Base-by-base conservation (phyloP, 1,140 invertebrate genomes). In the Drosophila micromelanica region DNA sequence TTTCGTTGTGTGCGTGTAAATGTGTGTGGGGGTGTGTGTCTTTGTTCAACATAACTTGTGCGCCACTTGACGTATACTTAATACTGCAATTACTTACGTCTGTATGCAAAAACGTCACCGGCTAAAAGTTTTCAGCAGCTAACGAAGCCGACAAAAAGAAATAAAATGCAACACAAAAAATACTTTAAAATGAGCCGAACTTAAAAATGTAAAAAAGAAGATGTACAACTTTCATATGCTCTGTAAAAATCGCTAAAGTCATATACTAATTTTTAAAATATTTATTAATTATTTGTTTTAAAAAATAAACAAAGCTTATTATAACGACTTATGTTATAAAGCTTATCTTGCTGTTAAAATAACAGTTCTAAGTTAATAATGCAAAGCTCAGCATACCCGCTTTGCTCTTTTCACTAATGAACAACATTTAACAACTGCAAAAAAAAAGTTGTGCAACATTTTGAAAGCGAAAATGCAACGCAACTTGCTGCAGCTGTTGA, bases 401-500 rank as follows among this genome's bases (percentile, higher is more conserved):
- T 37, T 2, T 3, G 3, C 15, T 0, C 3, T 17, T 71, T 48
- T 56, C 27, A 4, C 15, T 71, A 55, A 63, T 37, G 60, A 55
- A 27, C 20, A 56, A 30, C 8, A 35, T 57, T 23, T 48, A 69
- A 37, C 49, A 60, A 61, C 64, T 57, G 42, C 56, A 49, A 32
- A 37, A 57, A 27, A 55, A 45, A 12, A 8, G 55, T 74, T 74
- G 45, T 73, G 71, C 56, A 68, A 68, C 56, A 55, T 57, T 70
- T 74, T 59, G 52, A 62, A 74, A 70, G 67, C 67, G 72, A 63
- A 74, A 70, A 59, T 74, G 72, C 72, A 69, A 62, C 65, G 61
- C 64, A 73, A 74, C 27, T 73, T 69, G 51, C 12, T 64, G 64
- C 72, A 74, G 72, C 72, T 74, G 72, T 70, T 74, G 72, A 74